phyloP scores from a whole-genome alignment of 2,113 vertebrate species.

The Planiliza haematocheilus region DNA sequence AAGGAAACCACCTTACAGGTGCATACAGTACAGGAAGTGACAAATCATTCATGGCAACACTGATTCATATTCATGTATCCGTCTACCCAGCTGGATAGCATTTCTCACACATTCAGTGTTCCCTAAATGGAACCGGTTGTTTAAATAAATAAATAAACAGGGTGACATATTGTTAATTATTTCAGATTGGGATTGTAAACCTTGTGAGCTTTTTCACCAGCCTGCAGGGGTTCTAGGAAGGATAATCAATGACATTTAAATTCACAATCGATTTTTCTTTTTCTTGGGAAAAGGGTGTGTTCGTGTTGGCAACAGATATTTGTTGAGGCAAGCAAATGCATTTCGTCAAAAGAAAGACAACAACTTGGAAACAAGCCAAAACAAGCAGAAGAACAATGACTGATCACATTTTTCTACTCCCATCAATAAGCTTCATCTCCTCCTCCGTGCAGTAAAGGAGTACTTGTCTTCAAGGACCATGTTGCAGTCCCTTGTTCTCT shows the following conservation, averaged over 20 bases:
- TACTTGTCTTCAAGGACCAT: slow-evolving; percentile 29
- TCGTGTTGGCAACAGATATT: neutral
- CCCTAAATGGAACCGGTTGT: neutral
- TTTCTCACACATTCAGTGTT: neutral
- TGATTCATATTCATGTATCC: too few relatives aligned
- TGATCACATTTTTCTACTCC: neutral
- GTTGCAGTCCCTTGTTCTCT: slow-evolving; percentile 22
- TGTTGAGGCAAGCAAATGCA: slow-evolving; percentile 9
- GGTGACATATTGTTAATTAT: neutral
- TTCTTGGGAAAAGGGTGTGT: neutral
- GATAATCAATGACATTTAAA: slow-evolving; percentile 22
- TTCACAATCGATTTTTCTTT: slow-evolving; percentile 26
- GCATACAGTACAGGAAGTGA: too few relatives aligned
- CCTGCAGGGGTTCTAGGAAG: neutral
- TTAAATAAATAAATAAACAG: neutral
- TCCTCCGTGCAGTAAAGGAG: neutral
- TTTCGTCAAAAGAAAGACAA: slow-evolving; percentile 9
- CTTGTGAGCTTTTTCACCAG: slow-evolving; percentile 2
- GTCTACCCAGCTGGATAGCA: too few relatives aligned
- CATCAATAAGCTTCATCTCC: neutral
- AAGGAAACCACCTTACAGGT: too few relatives aligned
- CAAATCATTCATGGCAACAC: too few relatives aligned
- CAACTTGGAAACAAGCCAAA: neutral
- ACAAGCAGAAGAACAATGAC: neutral
- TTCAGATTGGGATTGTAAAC: slow-evolving; percentile 1